phyloP scores from a whole-genome alignment of 2,888 invertebrate species.

The Erebia palarica region DNA sequence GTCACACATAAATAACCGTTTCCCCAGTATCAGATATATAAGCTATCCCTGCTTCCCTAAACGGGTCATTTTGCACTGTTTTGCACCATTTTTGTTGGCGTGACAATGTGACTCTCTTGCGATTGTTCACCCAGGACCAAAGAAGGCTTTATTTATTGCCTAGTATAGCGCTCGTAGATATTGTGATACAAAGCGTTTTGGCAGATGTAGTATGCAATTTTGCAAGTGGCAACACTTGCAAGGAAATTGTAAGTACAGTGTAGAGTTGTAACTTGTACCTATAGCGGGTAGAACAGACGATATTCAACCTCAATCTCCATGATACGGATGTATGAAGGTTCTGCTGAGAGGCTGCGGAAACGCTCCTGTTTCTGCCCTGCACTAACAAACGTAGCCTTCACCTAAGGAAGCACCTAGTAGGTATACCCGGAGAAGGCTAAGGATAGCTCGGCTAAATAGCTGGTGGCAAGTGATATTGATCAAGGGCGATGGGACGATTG shows the following conservation, averaged over 20 bases:
- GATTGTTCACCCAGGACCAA: conserved; percentile 56
- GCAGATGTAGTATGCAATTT: conserved; percentile 4
- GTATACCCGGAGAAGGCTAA: too few relatives aligned
- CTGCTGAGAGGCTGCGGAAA: too few relatives aligned
- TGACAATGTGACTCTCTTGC: conserved; percentile 47
- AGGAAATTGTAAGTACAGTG: neutral
- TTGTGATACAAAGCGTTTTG: conserved; percentile 19
- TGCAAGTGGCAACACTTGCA: neutral
- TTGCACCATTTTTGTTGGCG: conserved; percentile 52
- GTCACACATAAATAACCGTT: conserved; percentile 38
- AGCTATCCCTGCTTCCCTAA: conserved; percentile 26
- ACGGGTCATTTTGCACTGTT: conserved; percentile 46
- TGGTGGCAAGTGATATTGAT: too few relatives aligned
- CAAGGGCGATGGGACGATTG: too few relatives aligned
- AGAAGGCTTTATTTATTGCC: conserved; percentile 33
- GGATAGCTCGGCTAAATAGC: too few relatives aligned
- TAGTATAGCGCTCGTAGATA: conserved; percentile 44
- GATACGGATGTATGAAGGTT: too few relatives aligned
- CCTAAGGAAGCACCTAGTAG: too few relatives aligned
- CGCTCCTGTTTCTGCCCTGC: too few relatives aligned
- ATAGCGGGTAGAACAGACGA: too few relatives aligned
- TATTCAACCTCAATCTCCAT: too few relatives aligned
- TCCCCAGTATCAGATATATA: conserved; percentile 34
- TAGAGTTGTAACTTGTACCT: too few relatives aligned
- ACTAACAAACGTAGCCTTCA: too few relatives aligned